Evolutionary conservation across 2,113 vertebrate genomes (phyloP).

Genomic region (Pogona vitticeps): DNA sequence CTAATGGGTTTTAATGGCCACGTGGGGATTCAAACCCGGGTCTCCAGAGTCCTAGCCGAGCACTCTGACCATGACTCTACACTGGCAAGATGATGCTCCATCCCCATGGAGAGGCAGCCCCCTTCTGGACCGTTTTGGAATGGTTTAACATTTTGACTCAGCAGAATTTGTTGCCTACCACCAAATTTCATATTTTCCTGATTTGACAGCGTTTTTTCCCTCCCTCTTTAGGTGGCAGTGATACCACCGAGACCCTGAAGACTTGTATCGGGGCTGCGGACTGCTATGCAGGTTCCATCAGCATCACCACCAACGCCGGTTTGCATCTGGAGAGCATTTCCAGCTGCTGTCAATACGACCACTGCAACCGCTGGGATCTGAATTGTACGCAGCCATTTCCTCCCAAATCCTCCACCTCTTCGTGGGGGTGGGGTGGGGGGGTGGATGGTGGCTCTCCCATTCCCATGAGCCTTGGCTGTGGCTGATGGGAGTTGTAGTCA

Average conservation of each 20-base stretch:
- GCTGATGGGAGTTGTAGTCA: not conserved
- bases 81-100: too few relatives aligned
- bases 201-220: not conserved
- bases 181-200: not conserved
- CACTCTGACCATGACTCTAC: too few relatives aligned
- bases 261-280: conserved; percentile 37
- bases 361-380: conserved; percentile 38
- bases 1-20: too few relatives aligned
- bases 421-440: not conserved
- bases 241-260: conserved; percentile 51
- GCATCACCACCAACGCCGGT: conserved; percentile 51
- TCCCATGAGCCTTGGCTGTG: not conserved
- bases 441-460: not conserved
- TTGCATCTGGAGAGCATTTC: conserved; percentile 55
- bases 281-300: conserved; percentile 47
- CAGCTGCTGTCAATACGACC: conserved; percentile 50
- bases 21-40: too few relatives aligned
- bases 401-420: too few relatives aligned
- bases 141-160: not conserved
- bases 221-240: conserved; percentile 39
- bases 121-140: too few relatives aligned
- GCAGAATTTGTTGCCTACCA: not conserved
- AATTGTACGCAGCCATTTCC: conserved; percentile 24
- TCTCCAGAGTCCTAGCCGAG: too few relatives aligned
- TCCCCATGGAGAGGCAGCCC: too few relatives aligned